Evolutionary conservation across 2,113 vertebrate genomes (phyloP).

Genomic region (Cheilinus undulatus): DNA sequence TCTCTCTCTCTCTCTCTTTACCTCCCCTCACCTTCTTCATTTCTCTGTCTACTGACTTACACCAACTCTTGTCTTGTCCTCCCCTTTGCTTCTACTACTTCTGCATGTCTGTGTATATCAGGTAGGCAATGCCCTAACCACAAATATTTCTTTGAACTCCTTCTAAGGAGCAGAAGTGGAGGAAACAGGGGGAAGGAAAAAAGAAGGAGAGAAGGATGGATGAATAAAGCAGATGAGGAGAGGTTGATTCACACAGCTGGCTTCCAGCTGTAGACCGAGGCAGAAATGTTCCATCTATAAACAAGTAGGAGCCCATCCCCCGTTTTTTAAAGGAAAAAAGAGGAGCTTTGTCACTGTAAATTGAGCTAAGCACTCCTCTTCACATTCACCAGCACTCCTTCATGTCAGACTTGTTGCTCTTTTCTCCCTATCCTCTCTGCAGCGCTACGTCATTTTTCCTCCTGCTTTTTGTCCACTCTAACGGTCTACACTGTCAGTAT

Average conservation of each 20-base stretch:
- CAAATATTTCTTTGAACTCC: constrained; percentile 81
- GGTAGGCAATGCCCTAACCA: constrained; percentile 67
- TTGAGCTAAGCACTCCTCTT: constrained; percentile 39
- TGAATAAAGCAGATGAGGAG: constrained; percentile 79
- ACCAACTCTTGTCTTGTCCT: constrained; percentile 34
- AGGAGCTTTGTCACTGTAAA: constrained; percentile 60
- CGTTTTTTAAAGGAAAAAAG: constrained; percentile 44
- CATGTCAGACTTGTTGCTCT: constrained; percentile 23
- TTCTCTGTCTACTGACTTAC: constrained; percentile 14
- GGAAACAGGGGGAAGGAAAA: constrained; percentile 49
- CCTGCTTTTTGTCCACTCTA: not conserved
- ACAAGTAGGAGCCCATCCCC: constrained; percentile 73
- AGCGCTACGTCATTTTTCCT: not conserved
- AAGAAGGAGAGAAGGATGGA: constrained; percentile 54
- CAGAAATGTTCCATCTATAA: constrained; percentile 68
- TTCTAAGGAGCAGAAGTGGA: constrained; percentile 52
- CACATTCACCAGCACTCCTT: constrained; percentile 37
- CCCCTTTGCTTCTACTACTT: constrained; percentile 6
- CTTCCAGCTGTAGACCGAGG: constrained; percentile 83
- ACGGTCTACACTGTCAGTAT: constrained; percentile 1
- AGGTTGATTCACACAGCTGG: constrained; percentile 87
- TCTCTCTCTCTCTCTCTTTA: constrained; percentile 51
- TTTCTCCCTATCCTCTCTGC: not conserved
- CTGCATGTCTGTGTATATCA: constrained; percentile 47
- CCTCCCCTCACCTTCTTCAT: constrained; percentile 32